Evolutionary conservation across 2,797 vertebrate genomes (phyloP), one percentile per base, ranked within the genome.

Genomic region (Pantherophis alleghaniensis): DNA sequence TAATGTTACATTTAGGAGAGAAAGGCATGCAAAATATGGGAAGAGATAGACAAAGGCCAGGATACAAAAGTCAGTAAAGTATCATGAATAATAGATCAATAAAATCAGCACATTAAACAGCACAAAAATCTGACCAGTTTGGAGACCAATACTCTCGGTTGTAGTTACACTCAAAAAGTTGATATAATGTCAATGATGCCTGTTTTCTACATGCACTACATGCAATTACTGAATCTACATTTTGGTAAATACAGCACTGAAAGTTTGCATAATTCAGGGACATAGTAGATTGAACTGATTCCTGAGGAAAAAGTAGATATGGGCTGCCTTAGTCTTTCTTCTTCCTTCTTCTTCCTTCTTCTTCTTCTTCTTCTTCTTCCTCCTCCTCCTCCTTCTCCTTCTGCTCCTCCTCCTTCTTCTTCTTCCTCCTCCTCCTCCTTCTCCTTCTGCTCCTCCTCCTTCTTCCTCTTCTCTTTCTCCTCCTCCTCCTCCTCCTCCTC

Each of bases 401-500:
- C 3, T 6, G 0, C 18, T 26, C 3, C 60, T 24, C 4, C 26
- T 51, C 0, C 26, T 51, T 1, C 7, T 51, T 7, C 51, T 1
- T 9, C 51, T 42, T 42, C n/a, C 20, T 37, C 14, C 16, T 74
- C 2, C 28, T n/a, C 2, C 1, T 61, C 7, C 2, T 3, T 2
- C 60, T 61, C 7, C 3, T 3, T 2, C 26, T 11, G 26, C 2
- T 32, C 13, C 12, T 14, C 5, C 12, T 69, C 2, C 14, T 18
- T 6, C 14, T 32, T 5, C 13, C 16, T 5, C 10, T n/a, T 28
- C 12, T 28, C 10, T 1, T n/a, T n/a, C 10, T 4, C 1, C 24
- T 28, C 0, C 60, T 4, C 4, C 9, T 9, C 20, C 0, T 9
- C 1, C 7, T 9, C 20, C 0, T 9, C 1, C 7, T 22, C 1